Evolutionary conservation across 2,113 vertebrate species (phyloP).

Genomic region (Lamprotornis superbus): DNA sequence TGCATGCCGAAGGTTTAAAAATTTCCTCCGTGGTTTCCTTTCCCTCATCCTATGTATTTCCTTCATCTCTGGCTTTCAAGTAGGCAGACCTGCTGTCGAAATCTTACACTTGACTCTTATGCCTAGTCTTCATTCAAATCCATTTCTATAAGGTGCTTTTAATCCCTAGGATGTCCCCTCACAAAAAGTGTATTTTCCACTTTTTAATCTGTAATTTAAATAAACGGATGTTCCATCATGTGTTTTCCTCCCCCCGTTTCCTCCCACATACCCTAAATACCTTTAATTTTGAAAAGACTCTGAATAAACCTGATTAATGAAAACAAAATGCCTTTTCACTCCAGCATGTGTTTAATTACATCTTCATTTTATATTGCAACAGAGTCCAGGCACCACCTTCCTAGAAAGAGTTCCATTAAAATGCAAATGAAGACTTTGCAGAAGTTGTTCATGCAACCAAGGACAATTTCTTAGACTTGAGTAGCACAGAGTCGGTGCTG

Average conservation of each 20-base stretch:
- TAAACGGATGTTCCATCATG: neutral
- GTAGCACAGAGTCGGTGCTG: rapidly evolving
- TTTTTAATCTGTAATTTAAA: neutral
- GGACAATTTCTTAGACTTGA: neutral
- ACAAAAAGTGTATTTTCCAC: neutral
- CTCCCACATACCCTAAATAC: neutral
- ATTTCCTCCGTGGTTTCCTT: neutral
- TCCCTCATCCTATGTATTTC: neutral
- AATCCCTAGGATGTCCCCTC: neutral
- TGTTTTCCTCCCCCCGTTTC: neutral
- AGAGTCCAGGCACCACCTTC: constrained; percentile 14
- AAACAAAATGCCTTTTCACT: neutral
- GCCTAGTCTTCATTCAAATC: neutral
- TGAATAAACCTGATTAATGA: constrained; percentile 24
- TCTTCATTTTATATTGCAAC: neutral
- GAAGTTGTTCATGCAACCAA: neutral
- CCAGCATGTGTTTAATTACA: neutral
- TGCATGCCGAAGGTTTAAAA: neutral
- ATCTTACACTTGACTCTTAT: neutral
- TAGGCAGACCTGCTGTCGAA: neutral
- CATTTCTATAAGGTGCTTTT: neutral
- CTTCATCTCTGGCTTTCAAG: neutral
- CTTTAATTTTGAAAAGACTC: neutral
- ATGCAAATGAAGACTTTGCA: constrained; percentile 48
- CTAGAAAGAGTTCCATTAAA: constrained; percentile 56